Base-by-base conservation (phyloP, 2,888 invertebrate genomes). In the Physocephala rufipes region DNA sequence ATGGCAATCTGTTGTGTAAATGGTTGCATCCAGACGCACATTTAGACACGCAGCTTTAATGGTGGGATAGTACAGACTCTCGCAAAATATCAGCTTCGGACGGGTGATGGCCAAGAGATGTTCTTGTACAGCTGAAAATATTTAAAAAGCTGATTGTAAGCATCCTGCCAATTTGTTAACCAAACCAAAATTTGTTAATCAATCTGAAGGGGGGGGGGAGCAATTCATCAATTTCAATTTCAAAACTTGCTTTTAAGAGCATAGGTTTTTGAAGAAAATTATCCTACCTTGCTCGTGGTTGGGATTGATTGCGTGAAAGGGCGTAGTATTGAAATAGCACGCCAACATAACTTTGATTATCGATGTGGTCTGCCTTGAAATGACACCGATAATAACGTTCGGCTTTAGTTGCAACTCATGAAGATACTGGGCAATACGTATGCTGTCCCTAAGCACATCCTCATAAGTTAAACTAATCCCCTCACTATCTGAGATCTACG, bases 381-480 rank as follows among this genome's bases (percentile, higher is more conserved):
- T 73, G 21, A 83, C 74, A 2, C 82, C 81, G 13, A 82, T 68
- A 16, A 82, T 73, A 67, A 78, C 78, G 0, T 75, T 75, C 61
- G 80, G 76, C 21, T 75, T 68, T 0, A 82, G 26, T 0, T 76
- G 77, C 1, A 75, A 59, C 12, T 74, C 74, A 65, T 76, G 76
- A 9, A 81, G 70, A 5, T 78, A 69, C 67, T 77, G 78, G 0
- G 80, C 79, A 2, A 80, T 73, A 24, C 79, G 77, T 51, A 79
- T 76, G 47, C 76, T 77, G 73, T 78, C 73, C 0, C 70, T 75
- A n/a, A 77, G 69, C 1, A 78, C 77, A 49, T 80, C 72, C 4
- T 72, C 67, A 43, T 75, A 78, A 9, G 78, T 80, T 12, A 80
- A 12, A n/a, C 19, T 67, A n/a, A 9, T 19, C 3, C 45, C 16